Base-by-base conservation (phyloP, 1,140 invertebrate genomes). In the Lucilia sericata region DNA sequence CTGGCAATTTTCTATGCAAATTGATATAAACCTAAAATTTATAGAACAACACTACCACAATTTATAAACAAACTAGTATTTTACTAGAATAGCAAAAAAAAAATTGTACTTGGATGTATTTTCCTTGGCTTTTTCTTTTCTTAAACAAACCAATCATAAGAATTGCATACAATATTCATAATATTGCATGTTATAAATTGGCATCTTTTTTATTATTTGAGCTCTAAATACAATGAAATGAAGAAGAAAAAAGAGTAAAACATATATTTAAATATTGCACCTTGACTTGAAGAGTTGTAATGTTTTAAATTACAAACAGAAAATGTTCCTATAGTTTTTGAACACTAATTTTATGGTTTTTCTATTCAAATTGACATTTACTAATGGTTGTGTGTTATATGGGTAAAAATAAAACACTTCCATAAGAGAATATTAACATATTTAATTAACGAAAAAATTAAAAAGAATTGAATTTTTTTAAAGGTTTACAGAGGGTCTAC, bases 351-450 rank as follows among this genome's bases (percentile, higher is more conserved):
- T 78, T 47, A 49, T 47, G 49, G 78, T 51, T 51, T 49, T 47
- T 81, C 78, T 51, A 81, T 81, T 81, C 9, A 81, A 81, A 81
- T 81, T 81, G 78, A 81, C 78, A 81, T 81, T 42, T 81, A 81
- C 78, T 49, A 81, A 81, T 81, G 42, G 42, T 30, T 30, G 25
- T 30, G 25, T 51, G 13, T 51, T 42, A 42, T 42, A 10, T 42
- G 7, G 78, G 9, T 17, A 14, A 7, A 78, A 42, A 9, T 14
- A 14, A 78, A 36, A 36, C 17, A 42, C 75, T 78, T 36, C 17
- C n/a, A 70, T 70, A 7, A 25, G 9, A 70, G 0, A 12, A 19
- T 70, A 21, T 70, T 70, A 70, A 70, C 65, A 70, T 70, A 70
- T 70, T 70, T 70, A 70, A 70, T 70, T 70, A 70, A 70, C 65